phyloP scores from a whole-genome alignment of 2,113 vertebrate genomes.

The Microcebus lehilahytsara region DNA sequence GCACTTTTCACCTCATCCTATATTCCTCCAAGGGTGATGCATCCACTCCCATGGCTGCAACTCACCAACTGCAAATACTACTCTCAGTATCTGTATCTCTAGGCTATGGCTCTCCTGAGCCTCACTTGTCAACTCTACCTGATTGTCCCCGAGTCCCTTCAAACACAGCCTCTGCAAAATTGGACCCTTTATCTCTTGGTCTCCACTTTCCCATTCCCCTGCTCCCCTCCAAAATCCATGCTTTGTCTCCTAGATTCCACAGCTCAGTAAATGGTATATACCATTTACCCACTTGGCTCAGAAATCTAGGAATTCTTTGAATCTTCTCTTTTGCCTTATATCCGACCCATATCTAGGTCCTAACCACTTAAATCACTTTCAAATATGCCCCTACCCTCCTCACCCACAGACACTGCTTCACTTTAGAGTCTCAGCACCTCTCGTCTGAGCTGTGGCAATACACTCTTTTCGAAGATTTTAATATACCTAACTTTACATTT shows the following conservation, averaged over 20 bases:
- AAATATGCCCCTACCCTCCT: background rate
- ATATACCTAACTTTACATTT: background rate
- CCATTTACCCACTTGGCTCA: background rate
- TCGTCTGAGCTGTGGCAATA: background rate
- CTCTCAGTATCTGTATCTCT: background rate
- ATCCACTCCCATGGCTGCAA: background rate
- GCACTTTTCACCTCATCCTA: background rate
- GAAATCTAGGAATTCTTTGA: constrained; percentile 8
- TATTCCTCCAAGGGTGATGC: background rate
- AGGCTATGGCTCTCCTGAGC: background rate
- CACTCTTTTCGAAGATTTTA: background rate
- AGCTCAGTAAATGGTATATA: background rate
- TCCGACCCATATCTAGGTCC: background rate
- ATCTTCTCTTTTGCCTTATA: background rate
- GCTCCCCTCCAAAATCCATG: background rate
- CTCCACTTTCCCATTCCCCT: background rate
- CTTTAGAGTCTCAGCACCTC: background rate
- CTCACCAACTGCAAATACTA: background rate
- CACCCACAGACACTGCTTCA: background rate
- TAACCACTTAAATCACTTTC: background rate
- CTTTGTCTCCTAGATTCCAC: background rate
- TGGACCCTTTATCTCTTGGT: background rate
- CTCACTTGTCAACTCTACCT: background rate
- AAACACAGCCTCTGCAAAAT: background rate
- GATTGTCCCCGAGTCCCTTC: background rate